Evolutionary conservation across 2,888 invertebrate species (phyloP), one percentile per base, ranked within the genome.

Genomic region (Nomada hirtipes): DNA sequence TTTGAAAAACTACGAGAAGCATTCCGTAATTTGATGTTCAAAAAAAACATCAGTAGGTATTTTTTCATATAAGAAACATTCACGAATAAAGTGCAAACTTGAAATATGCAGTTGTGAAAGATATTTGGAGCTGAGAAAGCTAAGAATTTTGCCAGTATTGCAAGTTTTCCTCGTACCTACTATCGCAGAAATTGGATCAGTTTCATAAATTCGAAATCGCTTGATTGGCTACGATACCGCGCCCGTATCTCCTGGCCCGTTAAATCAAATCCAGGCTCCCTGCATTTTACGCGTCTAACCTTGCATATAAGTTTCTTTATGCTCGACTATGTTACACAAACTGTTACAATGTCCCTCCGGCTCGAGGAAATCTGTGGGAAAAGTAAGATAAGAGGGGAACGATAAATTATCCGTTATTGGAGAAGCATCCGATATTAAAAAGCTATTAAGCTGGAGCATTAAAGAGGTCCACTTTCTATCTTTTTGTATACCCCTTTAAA

Each of bases 261-360:
- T 82, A 79, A 87, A 79, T 78, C 82, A 85, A 86, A 75, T 64
- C 65, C 85, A 75, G 75, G 70, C 72, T 52, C 29, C 63, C 74
- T 82, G 85, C 79, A 87, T 79, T 85, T 86, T 86, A 85, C 79
- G 79, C 69, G 36, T 57, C 67, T 69, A 72, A 87, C 70, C 75
- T 65, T 77, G 63, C 79, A 72, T 81, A 70, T 68, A 79, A 69
- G 73, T 47, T 42, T 55, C 69, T 65, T 75, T 74, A 57, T 76
- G 44, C 70, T 65, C 71, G 59, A 67, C n/a, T 64, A 72, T 50
- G 81, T 74, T 81, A 73, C 72, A 60, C 61, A 75, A 67, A 75
- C 79, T 64, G 76, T 74, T 69, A 72, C 85, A 71, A 74, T 82
- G 71, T 53, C 63, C 69, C 47, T 20, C 57, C 63, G 44, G 57